A percentile compares a stretch with the other conserved stretches of the same genome.
These are phyloP conservation scores for Tetraodon nigroviridis DNA, from an alignment of 2,113 vertebrate genomes.

Conservation along the genomic window DNA sequence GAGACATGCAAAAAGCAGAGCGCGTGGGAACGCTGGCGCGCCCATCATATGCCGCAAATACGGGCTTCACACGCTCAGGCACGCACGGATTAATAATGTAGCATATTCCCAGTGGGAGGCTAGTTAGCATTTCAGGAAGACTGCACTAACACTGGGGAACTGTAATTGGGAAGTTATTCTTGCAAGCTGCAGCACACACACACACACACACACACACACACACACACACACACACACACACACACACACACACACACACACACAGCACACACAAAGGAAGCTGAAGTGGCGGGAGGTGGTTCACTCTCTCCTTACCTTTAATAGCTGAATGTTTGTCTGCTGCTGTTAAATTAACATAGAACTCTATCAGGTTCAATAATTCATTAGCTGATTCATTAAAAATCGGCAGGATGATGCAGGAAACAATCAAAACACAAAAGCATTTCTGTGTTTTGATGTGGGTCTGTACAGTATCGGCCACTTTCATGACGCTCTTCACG, in stretches of 20 bases:
- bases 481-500: too few relatives aligned
- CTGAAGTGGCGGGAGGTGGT: not conserved
- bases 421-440: too few relatives aligned
- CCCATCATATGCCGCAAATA: not conserved
- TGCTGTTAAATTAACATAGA: too few relatives aligned
- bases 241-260: not conserved
- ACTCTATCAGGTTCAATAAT: too few relatives aligned
- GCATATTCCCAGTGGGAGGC: constrained; percentile 55
- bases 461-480: too few relatives aligned
- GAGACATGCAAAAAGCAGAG: not conserved
- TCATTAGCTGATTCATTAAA: too few relatives aligned
- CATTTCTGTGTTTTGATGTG: too few relatives aligned
- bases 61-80: constrained; percentile 29
- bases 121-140: constrained; percentile 66
- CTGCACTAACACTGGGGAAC: constrained; percentile 55
- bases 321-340: not conserved
- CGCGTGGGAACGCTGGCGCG: not conserved
- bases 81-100: constrained; percentile 63
- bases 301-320: not conserved
- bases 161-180: constrained; percentile 66
- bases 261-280: constrained; percentile 14
- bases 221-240: constrained; percentile 8
- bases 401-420: too few relatives aligned
- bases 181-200: constrained; percentile 33
- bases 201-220: not conserved